phyloP scores from a whole-genome alignment of 2,888 invertebrate genomes.

The Polyommatus iphigenia region DNA sequence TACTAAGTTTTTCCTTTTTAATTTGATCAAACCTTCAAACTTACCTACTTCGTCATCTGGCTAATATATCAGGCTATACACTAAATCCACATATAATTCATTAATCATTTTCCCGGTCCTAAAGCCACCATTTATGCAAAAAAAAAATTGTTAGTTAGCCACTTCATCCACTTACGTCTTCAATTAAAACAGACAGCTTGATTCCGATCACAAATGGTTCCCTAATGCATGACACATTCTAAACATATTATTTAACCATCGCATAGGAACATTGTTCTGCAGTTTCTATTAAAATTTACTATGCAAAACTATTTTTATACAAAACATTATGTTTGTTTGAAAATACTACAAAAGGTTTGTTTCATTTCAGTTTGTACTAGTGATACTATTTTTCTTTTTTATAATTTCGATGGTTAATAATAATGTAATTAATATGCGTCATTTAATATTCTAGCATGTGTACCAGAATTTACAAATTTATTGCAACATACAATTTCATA shows the following conservation, averaged over 20 bases:
- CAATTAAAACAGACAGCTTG: background rate
- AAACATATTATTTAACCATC: background rate
- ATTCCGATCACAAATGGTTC: background rate
- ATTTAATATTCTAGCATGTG: constrained; percentile 11
- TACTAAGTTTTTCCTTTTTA: too few relatives aligned
- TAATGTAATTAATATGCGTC: background rate
- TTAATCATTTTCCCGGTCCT: too few relatives aligned
- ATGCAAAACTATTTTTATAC: too few relatives aligned
- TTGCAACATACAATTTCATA: constrained; percentile 2
- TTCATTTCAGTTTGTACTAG: background rate
- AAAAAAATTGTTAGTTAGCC: too few relatives aligned
- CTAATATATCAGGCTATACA: too few relatives aligned
- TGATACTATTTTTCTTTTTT: background rate
- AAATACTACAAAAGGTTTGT: background rate
- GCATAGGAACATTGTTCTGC: background rate
- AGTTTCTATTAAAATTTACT: too few relatives aligned
- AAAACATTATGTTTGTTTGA: background rate
- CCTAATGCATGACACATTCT: background rate
- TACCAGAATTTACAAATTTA: constrained; percentile 5
- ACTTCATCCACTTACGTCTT: too few relatives aligned
- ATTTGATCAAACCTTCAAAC: too few relatives aligned
- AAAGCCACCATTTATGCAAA: too few relatives aligned
- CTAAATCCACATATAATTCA: too few relatives aligned
- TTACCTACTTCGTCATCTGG: too few relatives aligned
- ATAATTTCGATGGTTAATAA: background rate